Conservation (phyloP, 2,888 invertebrate genomes). For the Eurytoma adleriae region DNA sequence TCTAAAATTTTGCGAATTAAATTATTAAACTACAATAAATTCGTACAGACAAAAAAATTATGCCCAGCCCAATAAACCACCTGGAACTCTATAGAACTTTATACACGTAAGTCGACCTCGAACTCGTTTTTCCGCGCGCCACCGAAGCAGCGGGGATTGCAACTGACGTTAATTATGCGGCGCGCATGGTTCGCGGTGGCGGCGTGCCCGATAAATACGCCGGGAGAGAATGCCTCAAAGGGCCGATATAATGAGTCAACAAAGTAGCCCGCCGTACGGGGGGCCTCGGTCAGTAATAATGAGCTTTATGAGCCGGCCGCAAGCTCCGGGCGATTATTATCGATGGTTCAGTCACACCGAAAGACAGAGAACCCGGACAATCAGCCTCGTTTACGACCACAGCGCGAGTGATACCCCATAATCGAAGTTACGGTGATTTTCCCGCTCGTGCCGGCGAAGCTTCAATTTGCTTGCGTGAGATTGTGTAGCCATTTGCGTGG, state of each 20-base stretch:
- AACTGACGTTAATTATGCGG: background rate
- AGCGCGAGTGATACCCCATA: too few species aligned
- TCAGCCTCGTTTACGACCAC: background rate
- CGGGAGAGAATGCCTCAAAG: conserved; percentile 18
- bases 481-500: too few species aligned
- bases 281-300: background rate
- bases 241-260: conserved; percentile 20
- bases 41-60: too few species aligned
- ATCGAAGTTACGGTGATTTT: too few species aligned
- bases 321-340: conserved; percentile 2
- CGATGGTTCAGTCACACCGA: background rate
- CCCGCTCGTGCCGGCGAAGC: too few species aligned
- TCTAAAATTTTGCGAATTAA: too few species aligned
- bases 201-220: conserved; percentile 6
- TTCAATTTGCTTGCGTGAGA: too few species aligned
- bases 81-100: too few species aligned
- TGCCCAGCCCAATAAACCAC: too few species aligned
- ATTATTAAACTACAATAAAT: too few species aligned
- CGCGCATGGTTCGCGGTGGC: background rate
- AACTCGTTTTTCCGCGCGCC: background rate
- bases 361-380: background rate
- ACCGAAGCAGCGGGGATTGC: background rate
- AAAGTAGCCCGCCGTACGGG: background rate
- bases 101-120: background rate
- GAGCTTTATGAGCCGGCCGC: conserved; percentile 59